These are phyloP conservation scores for Pyrgilauda ruficollis DNA, from an alignment of 2,113 vertebrate species.

Conservation along the genomic window DNA sequence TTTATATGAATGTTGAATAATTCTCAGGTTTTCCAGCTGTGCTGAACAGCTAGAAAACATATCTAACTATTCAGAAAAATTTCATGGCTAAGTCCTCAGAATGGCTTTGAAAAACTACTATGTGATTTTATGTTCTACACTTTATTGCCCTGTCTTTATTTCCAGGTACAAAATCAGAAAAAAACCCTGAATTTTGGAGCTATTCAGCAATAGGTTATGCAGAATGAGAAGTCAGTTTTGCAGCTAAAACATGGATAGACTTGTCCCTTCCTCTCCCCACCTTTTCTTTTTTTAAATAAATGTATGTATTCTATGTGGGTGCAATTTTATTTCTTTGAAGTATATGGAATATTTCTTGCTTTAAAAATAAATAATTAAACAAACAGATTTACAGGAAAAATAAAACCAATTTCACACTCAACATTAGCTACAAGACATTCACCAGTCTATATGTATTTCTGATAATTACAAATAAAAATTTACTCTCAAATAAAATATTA, in stretches of 20 bases:
- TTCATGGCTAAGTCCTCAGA: neutral
- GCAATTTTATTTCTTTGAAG: neutral
- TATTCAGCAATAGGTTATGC: neutral
- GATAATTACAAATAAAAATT: neutral
- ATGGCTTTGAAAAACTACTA: neutral
- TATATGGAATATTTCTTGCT: neutral
- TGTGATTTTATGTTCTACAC: neutral
- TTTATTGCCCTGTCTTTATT: neutral
- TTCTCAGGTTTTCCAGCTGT: neutral
- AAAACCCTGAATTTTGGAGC: neutral
- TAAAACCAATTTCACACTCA: neutral
- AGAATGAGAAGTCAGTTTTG: neutral
- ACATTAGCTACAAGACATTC: neutral
- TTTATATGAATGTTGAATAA: neutral
- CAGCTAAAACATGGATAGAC: neutral
- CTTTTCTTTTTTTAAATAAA: neutral
- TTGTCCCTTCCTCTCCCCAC: rapidly evolving
- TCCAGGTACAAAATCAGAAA: neutral
- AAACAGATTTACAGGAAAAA: neutral
- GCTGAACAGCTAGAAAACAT: neutral
- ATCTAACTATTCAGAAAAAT: neutral
- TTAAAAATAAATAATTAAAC: neutral
- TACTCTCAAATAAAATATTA: neutral
- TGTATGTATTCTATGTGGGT: neutral
- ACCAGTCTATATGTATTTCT: neutral